phyloP scores from a whole-genome alignment of 2,113 vertebrate species.

The Sminthopsis crassicaudata region DNA sequence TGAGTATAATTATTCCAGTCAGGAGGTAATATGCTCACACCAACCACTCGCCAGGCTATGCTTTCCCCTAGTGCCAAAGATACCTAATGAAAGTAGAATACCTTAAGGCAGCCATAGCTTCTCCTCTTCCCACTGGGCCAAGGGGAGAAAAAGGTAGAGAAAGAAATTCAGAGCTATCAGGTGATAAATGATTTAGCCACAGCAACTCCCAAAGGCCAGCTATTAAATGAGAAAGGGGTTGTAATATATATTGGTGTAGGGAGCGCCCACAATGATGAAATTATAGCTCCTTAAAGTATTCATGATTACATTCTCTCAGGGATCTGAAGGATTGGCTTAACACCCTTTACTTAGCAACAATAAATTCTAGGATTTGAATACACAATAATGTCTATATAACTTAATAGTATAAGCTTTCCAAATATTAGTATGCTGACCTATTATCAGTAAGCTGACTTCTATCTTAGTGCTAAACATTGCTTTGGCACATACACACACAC shows the following conservation, averaged over 20 bases:
- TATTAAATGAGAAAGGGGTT: not conserved
- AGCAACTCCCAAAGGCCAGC: not conserved
- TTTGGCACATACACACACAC: not conserved
- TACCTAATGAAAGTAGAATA: not conserved
- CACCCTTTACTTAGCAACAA: slow-evolving; percentile 46
- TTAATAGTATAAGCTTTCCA: slow-evolving; percentile 23
- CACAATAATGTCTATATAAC: not conserved
- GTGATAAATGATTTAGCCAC: not conserved
- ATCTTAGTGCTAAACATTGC: slow-evolving; percentile 21
- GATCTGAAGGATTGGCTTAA: slow-evolving; percentile 38
- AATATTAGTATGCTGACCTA: not conserved
- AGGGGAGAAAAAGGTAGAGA: not conserved
- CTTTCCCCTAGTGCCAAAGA: not conserved
- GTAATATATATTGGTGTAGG: not conserved
- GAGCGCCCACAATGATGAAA: not conserved
- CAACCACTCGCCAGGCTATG: not conserved
- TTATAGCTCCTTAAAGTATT: not conserved
- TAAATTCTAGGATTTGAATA: slow-evolving; percentile 44
- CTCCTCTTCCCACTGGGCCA: not conserved
- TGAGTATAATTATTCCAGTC: not conserved
- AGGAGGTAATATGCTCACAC: not conserved
- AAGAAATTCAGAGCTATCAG: not conserved
- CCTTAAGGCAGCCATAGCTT: not conserved
- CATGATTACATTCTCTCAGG: slow-evolving; percentile 49
- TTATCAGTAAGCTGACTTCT: not conserved